phyloP scores from a whole-genome alignment of 2,888 invertebrate species.

The Aleiodes leptofemur region DNA sequence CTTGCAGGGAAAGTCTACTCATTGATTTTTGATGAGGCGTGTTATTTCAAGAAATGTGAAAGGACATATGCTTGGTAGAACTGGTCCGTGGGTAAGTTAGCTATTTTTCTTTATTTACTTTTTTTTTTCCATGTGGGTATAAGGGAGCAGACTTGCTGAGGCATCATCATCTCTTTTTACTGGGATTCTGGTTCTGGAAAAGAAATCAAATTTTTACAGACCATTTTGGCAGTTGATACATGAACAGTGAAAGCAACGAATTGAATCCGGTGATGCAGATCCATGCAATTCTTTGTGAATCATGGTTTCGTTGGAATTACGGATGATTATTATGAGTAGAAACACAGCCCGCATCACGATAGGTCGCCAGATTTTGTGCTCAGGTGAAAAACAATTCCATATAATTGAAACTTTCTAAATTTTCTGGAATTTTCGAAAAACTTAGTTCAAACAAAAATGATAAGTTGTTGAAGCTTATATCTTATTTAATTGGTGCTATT shows the following conservation, averaged over 20 bases:
- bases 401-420: no score
- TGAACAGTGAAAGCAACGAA: neutral
- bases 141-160: neutral
- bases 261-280: neutral
- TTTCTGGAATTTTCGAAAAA: no score
- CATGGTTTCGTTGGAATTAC: no score
- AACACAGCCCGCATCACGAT: no score
- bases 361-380: no score
- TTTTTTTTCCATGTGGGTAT: conserved; percentile 6
- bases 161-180: neutral
- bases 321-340: no score
- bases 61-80: conserved; percentile 25
- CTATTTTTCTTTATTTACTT: neutral
- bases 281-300: no score
- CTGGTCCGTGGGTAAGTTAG: conserved; percentile 25
- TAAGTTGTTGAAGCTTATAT: neutral
- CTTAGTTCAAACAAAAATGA: no score
- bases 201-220: conserved; percentile 27
- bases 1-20: neutral
- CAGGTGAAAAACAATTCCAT: no score
- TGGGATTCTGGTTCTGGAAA: conserved; percentile 29
- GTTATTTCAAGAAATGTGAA: conserved; percentile 18
- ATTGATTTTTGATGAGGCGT: conserved; percentile 24
- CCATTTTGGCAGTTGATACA: conserved; percentile 28
- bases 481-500: neutral